Evolutionary conservation across 2,113 vertebrate species (phyloP).

Genomic region (Leucoraja erinaceus): DNA sequence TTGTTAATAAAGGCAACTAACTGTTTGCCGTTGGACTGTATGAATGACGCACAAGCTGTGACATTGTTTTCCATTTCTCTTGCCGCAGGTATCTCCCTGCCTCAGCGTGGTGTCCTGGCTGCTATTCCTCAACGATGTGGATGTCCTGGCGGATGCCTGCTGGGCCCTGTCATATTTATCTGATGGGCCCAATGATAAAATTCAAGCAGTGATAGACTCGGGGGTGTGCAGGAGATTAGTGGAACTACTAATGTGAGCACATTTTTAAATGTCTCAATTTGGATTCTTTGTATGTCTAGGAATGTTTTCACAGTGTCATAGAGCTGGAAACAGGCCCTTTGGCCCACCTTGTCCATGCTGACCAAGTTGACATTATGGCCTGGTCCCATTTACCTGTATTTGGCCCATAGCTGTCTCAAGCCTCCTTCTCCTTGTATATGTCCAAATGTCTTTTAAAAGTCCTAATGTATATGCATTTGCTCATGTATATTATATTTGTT

Average conservation of each 20-base stretch:
- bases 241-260: constrained; percentile 85
- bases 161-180: constrained; percentile 96
- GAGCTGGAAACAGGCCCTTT: no score
- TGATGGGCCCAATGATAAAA: constrained; percentile 96
- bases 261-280: constrained; percentile 1
- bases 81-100: constrained; percentile 82
- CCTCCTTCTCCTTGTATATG: no score
- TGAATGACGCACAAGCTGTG: background rate
- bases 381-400: no score
- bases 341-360: no score
- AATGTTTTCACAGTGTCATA: background rate
- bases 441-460: no score
- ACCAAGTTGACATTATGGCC: no score
- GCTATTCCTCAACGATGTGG: constrained; percentile 90
- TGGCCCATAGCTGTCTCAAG: no score
- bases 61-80: constrained; percentile 35
- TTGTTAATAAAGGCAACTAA: background rate
- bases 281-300: background rate
- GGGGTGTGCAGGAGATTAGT: constrained; percentile 94
- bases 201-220: constrained; percentile 95
- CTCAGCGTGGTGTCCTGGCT: constrained; percentile 93
- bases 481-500: background rate
- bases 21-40: background rate
- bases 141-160: constrained; percentile 92
- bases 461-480: background rate